These are phyloP conservation scores for Megalopta genalis DNA, from an alignment of 1,140 invertebrate genomes.

Conservation along the genomic window DNA sequence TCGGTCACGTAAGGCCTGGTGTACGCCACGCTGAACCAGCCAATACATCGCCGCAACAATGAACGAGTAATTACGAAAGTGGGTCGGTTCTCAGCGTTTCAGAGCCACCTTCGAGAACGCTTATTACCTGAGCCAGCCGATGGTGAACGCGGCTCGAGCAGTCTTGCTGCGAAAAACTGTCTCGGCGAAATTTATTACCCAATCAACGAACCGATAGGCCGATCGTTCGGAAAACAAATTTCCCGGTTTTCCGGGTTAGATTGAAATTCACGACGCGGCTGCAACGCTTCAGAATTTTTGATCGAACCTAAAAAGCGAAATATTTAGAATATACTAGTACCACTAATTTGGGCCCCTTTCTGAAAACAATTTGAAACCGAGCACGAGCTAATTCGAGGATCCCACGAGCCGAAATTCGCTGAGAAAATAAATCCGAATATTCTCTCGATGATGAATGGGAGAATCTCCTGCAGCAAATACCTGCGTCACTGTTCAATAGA, in stretches of 20 bases:
- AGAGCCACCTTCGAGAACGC: constrained; percentile 37
- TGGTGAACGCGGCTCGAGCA: background rate
- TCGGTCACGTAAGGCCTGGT: constrained; percentile 36
- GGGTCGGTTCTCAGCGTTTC: constrained; percentile 44
- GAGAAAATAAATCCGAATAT: no score
- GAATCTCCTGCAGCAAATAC: background rate
- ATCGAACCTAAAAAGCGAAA: no score
- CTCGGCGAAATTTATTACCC: background rate
- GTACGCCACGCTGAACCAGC: constrained; percentile 15
- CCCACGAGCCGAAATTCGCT: no score
- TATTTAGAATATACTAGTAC: no score
- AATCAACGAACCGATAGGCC: background rate
- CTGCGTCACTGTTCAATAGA: no score
- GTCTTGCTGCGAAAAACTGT: background rate
- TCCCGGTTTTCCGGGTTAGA: background rate
- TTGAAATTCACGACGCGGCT: background rate
- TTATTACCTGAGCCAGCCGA: constrained; percentile 32
- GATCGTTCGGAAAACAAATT: background rate
- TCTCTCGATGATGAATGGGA: background rate
- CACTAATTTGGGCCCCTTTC: no score
- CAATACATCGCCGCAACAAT: constrained; percentile 43
- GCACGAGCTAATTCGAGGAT: no score
- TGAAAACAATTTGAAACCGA: no score
- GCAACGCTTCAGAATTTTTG: no score
- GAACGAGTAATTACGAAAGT: constrained; percentile 58